Percentiles rank a stretch among this genome's conserved stretches.
Evolutionary conservation across 2,113 vertebrate genomes (phyloP).

Genomic region (Mirza zaza): DNA sequence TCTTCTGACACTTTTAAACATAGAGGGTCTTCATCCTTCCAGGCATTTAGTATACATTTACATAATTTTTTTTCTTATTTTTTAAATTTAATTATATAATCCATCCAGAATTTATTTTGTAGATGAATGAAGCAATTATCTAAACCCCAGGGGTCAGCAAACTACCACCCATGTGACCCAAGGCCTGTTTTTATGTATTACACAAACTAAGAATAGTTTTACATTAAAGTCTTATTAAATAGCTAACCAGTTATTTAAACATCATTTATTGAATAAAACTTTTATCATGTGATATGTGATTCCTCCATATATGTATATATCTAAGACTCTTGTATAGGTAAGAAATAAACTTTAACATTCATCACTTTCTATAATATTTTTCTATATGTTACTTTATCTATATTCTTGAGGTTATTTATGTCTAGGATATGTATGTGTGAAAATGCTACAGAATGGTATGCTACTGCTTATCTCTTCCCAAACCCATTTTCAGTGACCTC

Average conservation of each 20-base stretch:
- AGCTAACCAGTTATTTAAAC: background rate
- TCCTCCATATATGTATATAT: background rate
- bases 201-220: background rate
- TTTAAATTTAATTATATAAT: slow-evolving; percentile 4
- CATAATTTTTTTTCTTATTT: background rate
- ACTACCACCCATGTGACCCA: background rate
- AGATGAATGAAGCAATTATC: background rate
- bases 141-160: background rate
- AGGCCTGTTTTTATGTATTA: background rate
- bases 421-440: background rate
- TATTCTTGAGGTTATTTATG: background rate
- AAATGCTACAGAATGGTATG: background rate
- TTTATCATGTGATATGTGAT: background rate
- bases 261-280: background rate
- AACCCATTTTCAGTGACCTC: background rate
- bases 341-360: background rate
- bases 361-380: background rate
- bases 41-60: background rate
- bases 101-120: background rate
- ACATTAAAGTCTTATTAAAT: background rate
- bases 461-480: background rate
- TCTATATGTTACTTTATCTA: background rate
- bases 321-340: background rate
- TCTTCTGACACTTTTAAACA: background rate
- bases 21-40: background rate